phyloP scores from a whole-genome alignment of 2,888 invertebrate genomes.

The Nesidiocoris tenuis region DNA sequence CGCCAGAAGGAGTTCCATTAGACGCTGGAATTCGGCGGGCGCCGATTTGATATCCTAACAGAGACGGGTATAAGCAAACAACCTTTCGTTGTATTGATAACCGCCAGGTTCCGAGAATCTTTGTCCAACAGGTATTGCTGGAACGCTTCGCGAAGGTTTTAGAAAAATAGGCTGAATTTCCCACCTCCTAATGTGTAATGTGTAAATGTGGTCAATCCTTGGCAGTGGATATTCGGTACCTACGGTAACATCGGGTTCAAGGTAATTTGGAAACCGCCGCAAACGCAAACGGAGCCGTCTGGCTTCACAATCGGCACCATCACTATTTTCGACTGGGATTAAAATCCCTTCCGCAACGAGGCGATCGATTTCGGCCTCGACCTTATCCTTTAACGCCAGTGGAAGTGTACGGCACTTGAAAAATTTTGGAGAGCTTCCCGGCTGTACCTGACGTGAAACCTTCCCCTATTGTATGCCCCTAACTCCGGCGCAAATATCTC shows the following conservation, averaged over 20 bases:
- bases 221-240: slow-evolving; percentile 51
- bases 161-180: slow-evolving; percentile 52
- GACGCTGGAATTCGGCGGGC: slow-evolving; percentile 36
- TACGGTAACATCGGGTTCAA: slow-evolving; percentile 51
- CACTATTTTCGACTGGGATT: slow-evolving; percentile 47
- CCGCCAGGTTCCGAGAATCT: too few relatives aligned
- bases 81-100: neutral
- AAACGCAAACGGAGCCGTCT: slow-evolving; percentile 52
- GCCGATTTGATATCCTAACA: slow-evolving; percentile 47
- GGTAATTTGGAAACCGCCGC: slow-evolving; percentile 53
- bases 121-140: slow-evolving; percentile 47
- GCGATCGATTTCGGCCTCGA: neutral
- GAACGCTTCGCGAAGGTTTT: slow-evolving; percentile 53
- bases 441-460: neutral
- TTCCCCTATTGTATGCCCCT: neutral
- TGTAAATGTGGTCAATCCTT: slow-evolving; percentile 50
- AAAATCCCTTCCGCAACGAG: slow-evolving; percentile 37
- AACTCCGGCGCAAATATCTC: neutral
- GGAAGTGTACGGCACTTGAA: slow-evolving; percentile 1
- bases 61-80: neutral
- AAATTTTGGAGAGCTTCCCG: neutral
- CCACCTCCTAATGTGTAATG: slow-evolving; percentile 46
- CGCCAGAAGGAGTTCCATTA: slow-evolving; percentile 8
- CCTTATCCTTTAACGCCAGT: slow-evolving; percentile 3
- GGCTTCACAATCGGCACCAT: slow-evolving; percentile 53